These are phyloP conservation scores for Ophion ventricosus DNA, from an alignment of 2,888 invertebrate genomes.

Conservation along the genomic window DNA sequence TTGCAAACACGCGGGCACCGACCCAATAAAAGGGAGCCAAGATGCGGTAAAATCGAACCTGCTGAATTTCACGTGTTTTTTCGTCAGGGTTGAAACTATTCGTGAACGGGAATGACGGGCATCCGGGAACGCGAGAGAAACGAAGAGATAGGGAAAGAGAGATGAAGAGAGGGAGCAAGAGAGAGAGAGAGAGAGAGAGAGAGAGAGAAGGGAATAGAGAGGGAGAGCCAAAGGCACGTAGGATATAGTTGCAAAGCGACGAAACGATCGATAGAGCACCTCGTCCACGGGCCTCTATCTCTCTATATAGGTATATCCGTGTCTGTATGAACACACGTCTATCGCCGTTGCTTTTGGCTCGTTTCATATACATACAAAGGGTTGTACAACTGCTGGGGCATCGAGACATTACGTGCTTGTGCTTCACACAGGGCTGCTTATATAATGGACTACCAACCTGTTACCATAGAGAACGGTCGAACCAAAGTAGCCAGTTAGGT, in stretches of 20 bases:
- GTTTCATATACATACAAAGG: constrained; percentile 21
- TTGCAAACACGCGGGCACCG: too few species aligned
- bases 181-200: too few species aligned
- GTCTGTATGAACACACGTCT: background rate
- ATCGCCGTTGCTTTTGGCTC: constrained; percentile 38
- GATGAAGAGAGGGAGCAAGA: too few species aligned
- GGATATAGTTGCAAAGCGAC: constrained; percentile 47
- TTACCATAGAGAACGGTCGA: constrained; percentile 28
- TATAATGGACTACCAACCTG: constrained; percentile 60
- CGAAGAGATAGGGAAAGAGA: background rate
- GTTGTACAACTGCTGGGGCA: constrained; percentile 2
- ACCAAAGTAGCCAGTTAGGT: constrained; percentile 3
- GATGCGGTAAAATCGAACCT: constrained; percentile 7
- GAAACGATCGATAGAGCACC: constrained; percentile 66
- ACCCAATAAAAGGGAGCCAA: background rate
- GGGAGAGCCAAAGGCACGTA: constrained; percentile 9
- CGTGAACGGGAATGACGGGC: constrained; percentile 39
- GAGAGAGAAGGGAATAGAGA: constrained; percentile 16
- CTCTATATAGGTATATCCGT: constrained; percentile 17
- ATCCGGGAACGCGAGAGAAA: constrained; percentile 27
- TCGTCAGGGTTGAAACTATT: constrained; percentile 23
- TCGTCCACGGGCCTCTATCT: constrained; percentile 37
- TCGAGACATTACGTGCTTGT: background rate
- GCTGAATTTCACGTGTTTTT: constrained; percentile 1
- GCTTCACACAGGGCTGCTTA: constrained; percentile 6